phyloP scores from a whole-genome alignment of 1,140 invertebrate species.

The Danaus plexippus region DNA sequence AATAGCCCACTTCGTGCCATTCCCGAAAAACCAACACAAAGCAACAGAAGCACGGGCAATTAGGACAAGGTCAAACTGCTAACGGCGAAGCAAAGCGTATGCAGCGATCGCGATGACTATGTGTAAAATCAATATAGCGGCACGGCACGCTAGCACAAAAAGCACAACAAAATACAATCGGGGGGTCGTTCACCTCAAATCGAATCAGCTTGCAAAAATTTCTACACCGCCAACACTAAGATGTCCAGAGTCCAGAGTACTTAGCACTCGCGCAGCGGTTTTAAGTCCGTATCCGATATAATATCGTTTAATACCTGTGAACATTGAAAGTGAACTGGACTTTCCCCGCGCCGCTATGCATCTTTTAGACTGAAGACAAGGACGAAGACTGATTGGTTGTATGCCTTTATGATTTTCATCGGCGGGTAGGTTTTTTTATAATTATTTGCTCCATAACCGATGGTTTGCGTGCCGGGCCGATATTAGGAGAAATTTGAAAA shows the following conservation, averaged over 20 bases:
- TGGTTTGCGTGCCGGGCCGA: conserved; percentile 12
- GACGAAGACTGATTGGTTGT: conserved; percentile 30
- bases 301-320: conserved; percentile 37
- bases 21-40: conserved; percentile 33
- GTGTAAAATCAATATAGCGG: conserved; percentile 55
- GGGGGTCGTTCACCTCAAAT: conserved; percentile 44
- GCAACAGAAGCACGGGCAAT: conserved; percentile 40
- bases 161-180: conserved; percentile 25
- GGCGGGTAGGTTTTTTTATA: conserved; percentile 15
- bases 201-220: conserved; percentile 56
- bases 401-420: conserved; percentile 26
- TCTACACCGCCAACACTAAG: conserved; percentile 16
- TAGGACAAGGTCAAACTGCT: conserved; percentile 51
- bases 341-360: conserved; percentile 47
- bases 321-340: conserved; percentile 38
- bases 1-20: conserved; percentile 17
- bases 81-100: conserved; percentile 29
- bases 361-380: conserved; percentile 58
- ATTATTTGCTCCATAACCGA: conserved; percentile 8
- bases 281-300: conserved; percentile 23
- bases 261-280: conserved; percentile 13
- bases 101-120: conserved; percentile 41
- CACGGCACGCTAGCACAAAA: conserved; percentile 31
- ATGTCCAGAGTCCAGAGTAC: conserved; percentile 2
- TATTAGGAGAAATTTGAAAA: conserved; percentile 13